phyloP scores from a whole-genome alignment of 2,888 invertebrate genomes.

The Tetramorium bicarinatum region DNA sequence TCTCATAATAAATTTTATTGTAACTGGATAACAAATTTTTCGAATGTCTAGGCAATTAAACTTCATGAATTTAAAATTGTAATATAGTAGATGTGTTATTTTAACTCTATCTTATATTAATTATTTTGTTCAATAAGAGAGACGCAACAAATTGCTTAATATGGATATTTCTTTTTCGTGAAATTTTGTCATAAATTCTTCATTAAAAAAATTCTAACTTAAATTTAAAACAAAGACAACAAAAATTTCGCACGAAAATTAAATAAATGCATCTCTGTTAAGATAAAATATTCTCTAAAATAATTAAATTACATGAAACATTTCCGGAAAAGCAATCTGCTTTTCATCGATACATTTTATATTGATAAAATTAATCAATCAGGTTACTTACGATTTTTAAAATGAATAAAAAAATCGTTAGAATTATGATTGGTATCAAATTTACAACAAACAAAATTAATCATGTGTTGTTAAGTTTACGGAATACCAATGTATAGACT shows the following conservation, averaged over 20 bases:
- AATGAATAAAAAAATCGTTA: not conserved
- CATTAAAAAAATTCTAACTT: conserved; percentile 2
- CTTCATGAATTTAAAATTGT: not conserved
- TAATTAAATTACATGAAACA: not conserved
- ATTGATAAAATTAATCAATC: conserved; percentile 1
- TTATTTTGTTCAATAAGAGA: not conserved
- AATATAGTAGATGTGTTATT: not conserved
- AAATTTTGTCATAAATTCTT: not conserved
- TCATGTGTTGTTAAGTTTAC: not conserved
- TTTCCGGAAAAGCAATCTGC: not conserved
- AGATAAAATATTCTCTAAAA: not conserved
- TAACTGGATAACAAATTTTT: not conserved
- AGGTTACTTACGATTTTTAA: not conserved
- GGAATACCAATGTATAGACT: not conserved
- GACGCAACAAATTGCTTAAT: not conserved
- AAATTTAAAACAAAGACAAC: not conserved
- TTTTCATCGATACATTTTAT: not conserved
- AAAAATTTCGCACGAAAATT: not conserved
- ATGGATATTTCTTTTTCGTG: not conserved
- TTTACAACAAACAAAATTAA: not conserved
- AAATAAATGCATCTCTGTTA: not conserved
- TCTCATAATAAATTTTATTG: not conserved
- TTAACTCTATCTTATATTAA: not conserved
- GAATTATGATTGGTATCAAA: not conserved
- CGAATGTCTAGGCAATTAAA: not conserved